Conservation (phyloP, 2,113 vertebrate genomes). For the Pogonocichla stellata region DNA sequence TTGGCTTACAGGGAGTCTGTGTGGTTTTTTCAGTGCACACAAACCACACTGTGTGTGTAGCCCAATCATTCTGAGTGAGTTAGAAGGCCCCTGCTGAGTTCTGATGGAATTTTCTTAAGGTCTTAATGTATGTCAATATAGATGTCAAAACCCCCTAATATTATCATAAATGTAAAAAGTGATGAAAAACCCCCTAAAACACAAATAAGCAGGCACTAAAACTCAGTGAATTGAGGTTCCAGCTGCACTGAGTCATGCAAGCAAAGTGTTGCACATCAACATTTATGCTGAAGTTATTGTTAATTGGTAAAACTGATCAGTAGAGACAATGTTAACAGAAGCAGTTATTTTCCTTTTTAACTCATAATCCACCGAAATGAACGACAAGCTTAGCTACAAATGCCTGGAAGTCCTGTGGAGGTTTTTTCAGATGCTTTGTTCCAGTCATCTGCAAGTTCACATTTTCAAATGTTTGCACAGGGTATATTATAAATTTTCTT, state of each 20-base stretch:
- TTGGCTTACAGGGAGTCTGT: not conserved
- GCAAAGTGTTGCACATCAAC: not conserved
- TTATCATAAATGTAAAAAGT: not conserved
- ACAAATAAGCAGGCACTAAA: not conserved
- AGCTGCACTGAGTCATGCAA: not conserved
- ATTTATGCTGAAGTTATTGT: not conserved
- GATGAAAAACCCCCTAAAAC: accelerated
- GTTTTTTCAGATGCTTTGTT: not conserved
- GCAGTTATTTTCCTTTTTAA: not conserved
- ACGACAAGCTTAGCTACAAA: not conserved
- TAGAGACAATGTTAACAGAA: not conserved
- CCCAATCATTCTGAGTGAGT: not conserved
- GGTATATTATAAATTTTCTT: not conserved
- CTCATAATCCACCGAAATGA: not conserved
- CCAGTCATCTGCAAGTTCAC: not conserved
- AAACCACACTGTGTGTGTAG: not conserved
- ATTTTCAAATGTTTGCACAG: not conserved
- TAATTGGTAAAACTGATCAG: not conserved
- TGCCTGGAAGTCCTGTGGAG: not conserved
- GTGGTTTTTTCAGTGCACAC: not conserved
- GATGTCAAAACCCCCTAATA: not conserved
- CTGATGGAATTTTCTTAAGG: not conserved
- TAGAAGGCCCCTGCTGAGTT: not conserved
- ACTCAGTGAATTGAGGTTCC: not conserved
- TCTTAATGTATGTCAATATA: not conserved